A percentile compares a stretch with the other conserved stretches of the same genome.
phyloP scores from a whole-genome alignment of 2,797 vertebrate species.

The Sebastes diploproa region DNA sequence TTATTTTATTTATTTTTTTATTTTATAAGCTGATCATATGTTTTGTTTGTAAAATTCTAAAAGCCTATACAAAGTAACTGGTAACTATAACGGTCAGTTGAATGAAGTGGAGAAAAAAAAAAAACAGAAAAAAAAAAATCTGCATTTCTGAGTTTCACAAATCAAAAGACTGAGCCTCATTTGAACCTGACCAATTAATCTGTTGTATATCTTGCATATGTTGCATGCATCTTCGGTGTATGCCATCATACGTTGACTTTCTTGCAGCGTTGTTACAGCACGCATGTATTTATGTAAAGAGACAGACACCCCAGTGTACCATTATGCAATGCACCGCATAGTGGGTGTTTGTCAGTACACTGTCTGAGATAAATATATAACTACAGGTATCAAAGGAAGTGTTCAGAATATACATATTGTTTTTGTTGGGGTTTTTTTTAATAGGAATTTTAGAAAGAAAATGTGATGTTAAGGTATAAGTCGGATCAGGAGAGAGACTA shows the following conservation, averaged over 20 bases:
- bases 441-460: background rate
- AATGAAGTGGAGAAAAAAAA: background rate
- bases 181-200: conserved; percentile 22
- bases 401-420: background rate
- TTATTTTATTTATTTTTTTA: too few species aligned
- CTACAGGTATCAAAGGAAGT: conserved; percentile 26
- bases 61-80: background rate
- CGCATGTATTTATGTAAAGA: conserved; percentile 57
- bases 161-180: conserved; percentile 18
- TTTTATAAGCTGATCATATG: background rate
- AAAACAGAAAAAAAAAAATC: background rate
- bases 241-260: conserved; percentile 45
- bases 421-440: background rate
- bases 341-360: conserved; percentile 21
- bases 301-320: conserved; percentile 50
- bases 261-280: conserved; percentile 63
- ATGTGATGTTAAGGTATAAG: background rate
- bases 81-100: background rate
- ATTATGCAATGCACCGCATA: conserved; percentile 44
- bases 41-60: background rate
- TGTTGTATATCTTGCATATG: background rate
- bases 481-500: conserved; percentile 29
- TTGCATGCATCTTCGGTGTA: background rate
- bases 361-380: conserved; percentile 24
- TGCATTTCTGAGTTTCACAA: conserved; percentile 11